Evolutionary conservation across 2,888 invertebrate genomes (phyloP), one percentile per base, ranked within the genome.

Genomic region (Julus scanicus): DNA sequence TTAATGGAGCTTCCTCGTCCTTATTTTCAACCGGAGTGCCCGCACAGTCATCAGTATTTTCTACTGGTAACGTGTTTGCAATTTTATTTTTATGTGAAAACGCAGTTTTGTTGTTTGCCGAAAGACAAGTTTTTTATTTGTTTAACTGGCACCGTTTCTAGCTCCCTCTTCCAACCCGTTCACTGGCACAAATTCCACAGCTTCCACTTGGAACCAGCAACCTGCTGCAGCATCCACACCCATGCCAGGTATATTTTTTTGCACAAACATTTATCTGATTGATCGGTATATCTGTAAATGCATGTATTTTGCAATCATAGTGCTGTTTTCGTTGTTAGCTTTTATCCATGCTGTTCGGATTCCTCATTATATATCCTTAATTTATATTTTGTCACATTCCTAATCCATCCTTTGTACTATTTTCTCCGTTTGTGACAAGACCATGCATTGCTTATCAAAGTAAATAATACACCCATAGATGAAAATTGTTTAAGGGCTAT

Each of bases 221-320:
- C 6, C 37, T 37, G 39, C n/a, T 57, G 20, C 49, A 15, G 37
- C 88, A 53, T 40, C 85, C 53, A n/a, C 88, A 53, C 88, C 88
- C n/a, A 88, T 84, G 20, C 88, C 88, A 53, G 88, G 88, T 85
- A 84, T 29, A 39, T 17, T 87, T 87, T 84, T 85, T 88, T 39
- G n/a, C n/a, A n/a, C n/a, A n/a, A n/a, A n/a, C n/a, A n/a, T n/a
- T n/a, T n/a, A n/a, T n/a, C n/a, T n/a, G n/a, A n/a, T n/a, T n/a
- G n/a, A n/a, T n/a, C n/a, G n/a, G n/a, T n/a, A n/a, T n/a, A n/a
- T n/a, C n/a, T n/a, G n/a, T n/a, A n/a, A n/a, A n/a, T n/a, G n/a
- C n/a, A n/a, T n/a, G n/a, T n/a, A n/a, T n/a, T n/a, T n/a, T n/a
- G n/a, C n/a, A n/a, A n/a, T n/a, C n/a, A n/a, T n/a, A n/a, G n/a